These are phyloP conservation scores for Melanotaenia duboulayi DNA, from an alignment of 2,113 vertebrate species.

Conservation along the genomic window DNA sequence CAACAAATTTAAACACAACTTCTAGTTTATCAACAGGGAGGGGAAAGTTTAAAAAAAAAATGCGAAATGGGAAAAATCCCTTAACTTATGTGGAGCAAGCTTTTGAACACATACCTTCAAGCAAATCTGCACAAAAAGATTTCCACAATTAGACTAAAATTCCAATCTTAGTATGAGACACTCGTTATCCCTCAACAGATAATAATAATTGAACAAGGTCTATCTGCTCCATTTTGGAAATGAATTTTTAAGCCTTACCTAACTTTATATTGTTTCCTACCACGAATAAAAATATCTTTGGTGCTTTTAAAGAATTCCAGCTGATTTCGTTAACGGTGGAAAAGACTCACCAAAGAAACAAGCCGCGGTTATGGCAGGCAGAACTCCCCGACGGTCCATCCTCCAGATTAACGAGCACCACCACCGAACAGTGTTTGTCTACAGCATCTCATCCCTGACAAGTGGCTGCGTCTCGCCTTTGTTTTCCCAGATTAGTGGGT, in stretches of 20 bases:
- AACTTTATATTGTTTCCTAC: not conserved
- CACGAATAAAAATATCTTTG: not conserved
- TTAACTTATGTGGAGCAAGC: not conserved
- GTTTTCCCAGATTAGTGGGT: slow-evolving; percentile 33
- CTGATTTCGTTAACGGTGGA: not conserved
- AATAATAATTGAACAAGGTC: no score
- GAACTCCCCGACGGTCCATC: slow-evolving; percentile 70
- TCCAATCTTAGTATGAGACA: not conserved
- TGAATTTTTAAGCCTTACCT: not conserved
- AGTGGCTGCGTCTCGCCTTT: slow-evolving; percentile 28
- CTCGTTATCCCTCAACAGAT: no score
- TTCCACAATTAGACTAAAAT: not conserved
- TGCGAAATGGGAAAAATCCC: not conserved
- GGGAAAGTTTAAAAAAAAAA: not conserved
- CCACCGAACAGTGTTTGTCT: slow-evolving; percentile 45
- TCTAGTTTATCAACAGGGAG: not conserved
- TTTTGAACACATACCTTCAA: not conserved
- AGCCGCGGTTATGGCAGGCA: slow-evolving; percentile 56
- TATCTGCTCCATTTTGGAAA: not conserved
- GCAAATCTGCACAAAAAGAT: not conserved
- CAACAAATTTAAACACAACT: not conserved
- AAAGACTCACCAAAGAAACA: slow-evolving; percentile 73
- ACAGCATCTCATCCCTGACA: slow-evolving; percentile 58
- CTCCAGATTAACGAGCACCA: slow-evolving; percentile 51
- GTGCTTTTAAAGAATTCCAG: not conserved